Evolutionary conservation across 1,140 invertebrate genomes (phyloP).

Genomic region (Papilio dardanus): DNA sequence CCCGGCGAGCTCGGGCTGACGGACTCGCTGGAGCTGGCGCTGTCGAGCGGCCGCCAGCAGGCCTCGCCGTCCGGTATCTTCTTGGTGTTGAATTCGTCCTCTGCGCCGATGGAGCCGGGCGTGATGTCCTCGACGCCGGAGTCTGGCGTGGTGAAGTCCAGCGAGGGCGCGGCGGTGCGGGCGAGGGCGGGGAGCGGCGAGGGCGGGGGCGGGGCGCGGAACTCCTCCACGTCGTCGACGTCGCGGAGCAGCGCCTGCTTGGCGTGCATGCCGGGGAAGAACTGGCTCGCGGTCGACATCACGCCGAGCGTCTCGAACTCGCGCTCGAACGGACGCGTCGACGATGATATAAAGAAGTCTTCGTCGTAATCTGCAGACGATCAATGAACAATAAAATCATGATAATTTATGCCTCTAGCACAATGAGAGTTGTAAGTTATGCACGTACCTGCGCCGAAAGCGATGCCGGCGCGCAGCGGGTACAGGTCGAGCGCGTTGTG

Average conservation of each 20-base stretch:
- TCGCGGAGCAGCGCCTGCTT: slow-evolving; percentile 56
- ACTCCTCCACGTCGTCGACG: slow-evolving; percentile 54
- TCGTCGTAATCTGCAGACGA: slow-evolving; percentile 80
- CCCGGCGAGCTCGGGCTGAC: slow-evolving; percentile 72
- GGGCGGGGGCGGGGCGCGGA: slow-evolving; percentile 56
- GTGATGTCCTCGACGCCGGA: slow-evolving; percentile 84
- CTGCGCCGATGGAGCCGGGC: slow-evolving; percentile 70
- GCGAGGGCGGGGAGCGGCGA: slow-evolving; percentile 48
- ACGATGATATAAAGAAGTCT: slow-evolving; percentile 88
- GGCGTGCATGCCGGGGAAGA: slow-evolving; percentile 85
- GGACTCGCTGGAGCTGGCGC: slow-evolving; percentile 72
- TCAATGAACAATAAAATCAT: background rate
- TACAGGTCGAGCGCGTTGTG: slow-evolving; percentile 64
- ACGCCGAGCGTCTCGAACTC: slow-evolving; percentile 86
- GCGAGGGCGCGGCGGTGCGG: slow-evolving; percentile 58
- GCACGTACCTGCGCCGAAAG: slow-evolving; percentile 59
- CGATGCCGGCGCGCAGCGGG: slow-evolving; percentile 59
- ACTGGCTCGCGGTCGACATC: slow-evolving; percentile 86
- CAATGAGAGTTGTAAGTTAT: background rate
- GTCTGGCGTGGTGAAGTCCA: slow-evolving; percentile 83
- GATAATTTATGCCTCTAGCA: background rate
- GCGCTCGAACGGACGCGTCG: slow-evolving; percentile 86
- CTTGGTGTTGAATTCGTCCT: slow-evolving; percentile 64
- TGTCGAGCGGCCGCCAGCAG: slow-evolving; percentile 62
- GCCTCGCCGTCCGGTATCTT: slow-evolving; percentile 50